Conservation (phyloP, 2,113 vertebrate genomes). For the Cariama cristata region DNA sequence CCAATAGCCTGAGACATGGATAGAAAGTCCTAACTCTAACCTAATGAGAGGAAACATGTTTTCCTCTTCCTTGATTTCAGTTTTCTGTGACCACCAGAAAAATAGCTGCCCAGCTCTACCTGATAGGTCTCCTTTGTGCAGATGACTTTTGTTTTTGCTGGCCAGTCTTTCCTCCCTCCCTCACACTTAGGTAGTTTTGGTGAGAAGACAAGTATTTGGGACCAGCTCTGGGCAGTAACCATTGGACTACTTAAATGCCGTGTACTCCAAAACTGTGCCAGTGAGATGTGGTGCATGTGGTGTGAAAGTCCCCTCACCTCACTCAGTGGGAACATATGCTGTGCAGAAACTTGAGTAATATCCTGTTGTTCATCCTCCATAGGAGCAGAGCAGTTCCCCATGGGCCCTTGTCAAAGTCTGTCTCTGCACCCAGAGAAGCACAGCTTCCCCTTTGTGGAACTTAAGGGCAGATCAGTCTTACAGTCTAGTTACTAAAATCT, state of each 20-base stretch:
- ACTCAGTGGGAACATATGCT: background rate
- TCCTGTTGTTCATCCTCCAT: background rate
- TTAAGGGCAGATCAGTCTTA: background rate
- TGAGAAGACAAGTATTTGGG: background rate
- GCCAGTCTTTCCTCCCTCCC: background rate
- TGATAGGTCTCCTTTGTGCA: background rate
- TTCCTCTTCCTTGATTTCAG: background rate
- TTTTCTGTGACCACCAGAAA: background rate
- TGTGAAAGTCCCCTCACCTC: background rate
- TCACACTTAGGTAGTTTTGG: background rate
- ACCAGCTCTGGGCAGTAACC: background rate
- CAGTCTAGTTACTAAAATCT: background rate
- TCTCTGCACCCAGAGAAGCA: background rate
- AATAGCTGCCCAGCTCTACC: background rate
- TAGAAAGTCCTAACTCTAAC: background rate
- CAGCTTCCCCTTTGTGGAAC: background rate
- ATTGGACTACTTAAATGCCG: background rate
- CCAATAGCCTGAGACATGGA: background rate
- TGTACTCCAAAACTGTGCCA: background rate
- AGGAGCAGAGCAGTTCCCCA: background rate
- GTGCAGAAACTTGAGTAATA: background rate
- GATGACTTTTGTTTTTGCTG: background rate
- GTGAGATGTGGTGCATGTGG: background rate
- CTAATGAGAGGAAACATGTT: background rate
- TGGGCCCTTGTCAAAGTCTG: background rate